These are phyloP conservation scores for Ameiurus melas DNA, from an alignment of 2,113 vertebrate genomes.

Conservation along the genomic window DNA sequence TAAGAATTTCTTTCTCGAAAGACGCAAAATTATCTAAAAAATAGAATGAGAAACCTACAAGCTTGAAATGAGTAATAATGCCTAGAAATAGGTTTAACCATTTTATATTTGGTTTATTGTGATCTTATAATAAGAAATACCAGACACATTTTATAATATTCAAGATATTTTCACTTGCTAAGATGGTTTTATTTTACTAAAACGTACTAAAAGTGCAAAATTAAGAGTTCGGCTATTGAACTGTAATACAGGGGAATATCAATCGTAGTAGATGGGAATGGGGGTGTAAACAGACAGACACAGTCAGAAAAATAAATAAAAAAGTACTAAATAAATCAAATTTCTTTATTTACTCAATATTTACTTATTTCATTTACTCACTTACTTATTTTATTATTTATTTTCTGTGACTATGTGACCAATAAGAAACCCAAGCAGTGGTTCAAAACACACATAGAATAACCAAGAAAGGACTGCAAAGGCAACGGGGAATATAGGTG, in stretches of 20 bases:
- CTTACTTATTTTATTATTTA: neutral
- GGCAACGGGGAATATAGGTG: neutral
- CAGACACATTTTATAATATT: no score
- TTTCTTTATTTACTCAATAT: neutral
- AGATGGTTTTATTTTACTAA: no score
- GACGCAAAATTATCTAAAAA: no score
- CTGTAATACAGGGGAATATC: neutral
- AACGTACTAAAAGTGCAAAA: neutral
- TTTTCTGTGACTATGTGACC: neutral
- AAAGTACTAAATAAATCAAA: neutral
- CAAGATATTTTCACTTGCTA: no score
- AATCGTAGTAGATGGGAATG: neutral
- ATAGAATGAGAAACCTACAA: no score
- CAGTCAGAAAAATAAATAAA: neutral
- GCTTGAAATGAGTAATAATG: no score
- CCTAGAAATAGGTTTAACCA: no score
- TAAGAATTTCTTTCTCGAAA: no score
- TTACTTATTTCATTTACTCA: neutral
- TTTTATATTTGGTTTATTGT: no score
- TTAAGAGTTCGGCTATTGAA: neutral
- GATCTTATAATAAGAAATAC: no score
- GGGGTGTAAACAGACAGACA: neutral
- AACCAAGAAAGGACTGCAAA: neutral
- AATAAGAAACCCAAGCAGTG: neutral
- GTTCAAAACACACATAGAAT: constrained; percentile 55